phyloP scores from a whole-genome alignment of 2,797 vertebrate species.

The Rhincodon typus region DNA sequence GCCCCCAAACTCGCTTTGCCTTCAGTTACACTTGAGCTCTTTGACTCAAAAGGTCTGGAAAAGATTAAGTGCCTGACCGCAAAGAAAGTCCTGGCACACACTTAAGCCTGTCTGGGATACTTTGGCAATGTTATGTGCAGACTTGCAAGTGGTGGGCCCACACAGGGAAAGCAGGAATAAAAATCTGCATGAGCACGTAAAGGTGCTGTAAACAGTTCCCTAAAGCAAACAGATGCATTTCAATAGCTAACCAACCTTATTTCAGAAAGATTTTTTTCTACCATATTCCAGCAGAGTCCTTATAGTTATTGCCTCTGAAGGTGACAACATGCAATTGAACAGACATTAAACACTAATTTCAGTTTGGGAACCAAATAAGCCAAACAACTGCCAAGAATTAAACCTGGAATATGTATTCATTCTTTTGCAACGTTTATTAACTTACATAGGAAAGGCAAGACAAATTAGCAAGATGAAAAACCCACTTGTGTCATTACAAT shows the following conservation, averaged over 20 bases:
- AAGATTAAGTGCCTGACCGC: constrained; percentile 85
- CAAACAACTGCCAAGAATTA: background rate
- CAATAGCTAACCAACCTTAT: background rate
- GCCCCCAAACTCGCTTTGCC: constrained; percentile 41
- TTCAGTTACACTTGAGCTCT: constrained; percentile 68
- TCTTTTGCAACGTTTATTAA: background rate
- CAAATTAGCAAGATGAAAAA: background rate
- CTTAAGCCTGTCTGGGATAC: constrained; percentile 83
- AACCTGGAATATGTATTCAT: background rate
- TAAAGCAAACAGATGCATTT: background rate
- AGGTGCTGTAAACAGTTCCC: background rate
- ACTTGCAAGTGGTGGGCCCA: constrained; percentile 67
- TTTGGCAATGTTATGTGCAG: constrained; percentile 54
- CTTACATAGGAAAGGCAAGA: background rate
- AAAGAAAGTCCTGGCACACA: constrained; percentile 80
- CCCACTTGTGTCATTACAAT: background rate
- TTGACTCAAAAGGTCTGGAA: constrained; percentile 94
- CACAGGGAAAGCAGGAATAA: constrained; percentile 54
- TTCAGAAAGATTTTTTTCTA: background rate
- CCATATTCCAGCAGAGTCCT: background rate
- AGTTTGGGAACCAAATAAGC: constrained; percentile 19
- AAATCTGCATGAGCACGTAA: background rate
- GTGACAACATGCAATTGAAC: background rate
- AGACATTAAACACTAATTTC: background rate
- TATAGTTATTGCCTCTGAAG: background rate